Evolutionary conservation across 2,888 invertebrate genomes (phyloP), one percentile per base, ranked within the genome.

Genomic region (Timema cristinae): DNA sequence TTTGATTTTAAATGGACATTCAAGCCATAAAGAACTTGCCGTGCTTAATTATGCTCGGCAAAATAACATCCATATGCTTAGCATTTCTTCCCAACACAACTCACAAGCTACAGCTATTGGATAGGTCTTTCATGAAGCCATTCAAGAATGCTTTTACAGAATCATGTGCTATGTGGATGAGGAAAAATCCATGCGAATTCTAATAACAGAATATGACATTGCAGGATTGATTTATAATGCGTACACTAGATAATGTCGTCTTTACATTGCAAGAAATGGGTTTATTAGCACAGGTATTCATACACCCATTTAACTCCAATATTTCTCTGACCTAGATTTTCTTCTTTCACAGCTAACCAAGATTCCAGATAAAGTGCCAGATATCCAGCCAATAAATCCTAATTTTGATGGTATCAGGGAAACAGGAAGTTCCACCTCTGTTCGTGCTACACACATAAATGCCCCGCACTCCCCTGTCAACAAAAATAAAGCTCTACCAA

Each of bases 151-250:
- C 67, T 7, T 50, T 47, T 56, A 11, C 13, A 16, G 54, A 68
- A 50, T 15, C 15, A 49, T 69, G 69, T 68, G 59, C 56, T 11
- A 49, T 59, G 70, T 74, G 71, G 70, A 88, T 81, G 86, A 89
- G 75, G 81, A 5, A 49, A 50, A 50, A 67, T 67, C 5, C 49
- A 5, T 0, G 50, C 13, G 6, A n/a, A n/a, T 67, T 8, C 10
- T 1, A 67, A 67, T 67, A 9, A 67, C 67, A 50, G 13, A 15
- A 50, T 48, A 50, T 50, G 50, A 50, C 6, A 7, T 67, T n/a
- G 50, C 67, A 50, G 67, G 50, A 50, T 15, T 32, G 47, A 48
- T 63, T 59, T 59, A 13, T 16, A 11, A 4, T 59, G n/a, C 59
- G n/a, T 5, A 59, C 15, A n/a, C n/a, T n/a, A 59, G 0, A 9